These are phyloP conservation scores for Bombus superbus DNA, from an alignment of 1,140 invertebrate genomes.

Conservation along the genomic window DNA sequence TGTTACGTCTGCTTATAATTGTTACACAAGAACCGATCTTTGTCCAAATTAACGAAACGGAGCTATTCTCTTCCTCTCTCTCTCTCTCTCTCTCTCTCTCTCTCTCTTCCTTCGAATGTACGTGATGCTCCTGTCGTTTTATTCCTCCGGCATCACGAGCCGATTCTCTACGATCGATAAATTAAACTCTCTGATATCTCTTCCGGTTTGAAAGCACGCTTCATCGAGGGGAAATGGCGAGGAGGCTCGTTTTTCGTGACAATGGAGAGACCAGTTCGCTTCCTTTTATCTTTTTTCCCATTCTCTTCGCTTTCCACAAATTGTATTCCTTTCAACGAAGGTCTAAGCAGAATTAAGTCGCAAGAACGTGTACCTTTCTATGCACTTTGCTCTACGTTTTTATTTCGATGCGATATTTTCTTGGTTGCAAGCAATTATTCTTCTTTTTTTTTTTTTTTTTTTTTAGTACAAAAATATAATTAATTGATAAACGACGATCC, in stretches of 20 bases:
- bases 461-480: no score
- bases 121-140: not conserved
- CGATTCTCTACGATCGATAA: constrained; percentile 71
- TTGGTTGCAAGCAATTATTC: not conserved
- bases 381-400: not conserved
- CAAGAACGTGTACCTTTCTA: not conserved
- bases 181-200: constrained; percentile 69
- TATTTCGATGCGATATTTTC: not conserved
- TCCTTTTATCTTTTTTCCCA: not conserved
- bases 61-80: not conserved
- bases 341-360: not conserved
- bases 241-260: constrained; percentile 3
- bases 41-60: constrained; percentile 37
- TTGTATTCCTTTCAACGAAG: not conserved
- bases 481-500: no score
- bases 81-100: not conserved
- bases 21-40: constrained; percentile 1
- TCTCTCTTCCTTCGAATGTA: not conserved
- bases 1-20: not conserved
- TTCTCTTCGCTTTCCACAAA: not conserved
- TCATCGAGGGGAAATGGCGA: not conserved
- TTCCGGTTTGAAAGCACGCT: constrained; percentile 72
- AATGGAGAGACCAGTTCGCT: not conserved
- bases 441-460: not conserved
- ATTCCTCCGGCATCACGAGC: constrained; percentile 36